Base-by-base conservation (phyloP, 2,888 invertebrate species). In the Notodonta dromedarius region DNA sequence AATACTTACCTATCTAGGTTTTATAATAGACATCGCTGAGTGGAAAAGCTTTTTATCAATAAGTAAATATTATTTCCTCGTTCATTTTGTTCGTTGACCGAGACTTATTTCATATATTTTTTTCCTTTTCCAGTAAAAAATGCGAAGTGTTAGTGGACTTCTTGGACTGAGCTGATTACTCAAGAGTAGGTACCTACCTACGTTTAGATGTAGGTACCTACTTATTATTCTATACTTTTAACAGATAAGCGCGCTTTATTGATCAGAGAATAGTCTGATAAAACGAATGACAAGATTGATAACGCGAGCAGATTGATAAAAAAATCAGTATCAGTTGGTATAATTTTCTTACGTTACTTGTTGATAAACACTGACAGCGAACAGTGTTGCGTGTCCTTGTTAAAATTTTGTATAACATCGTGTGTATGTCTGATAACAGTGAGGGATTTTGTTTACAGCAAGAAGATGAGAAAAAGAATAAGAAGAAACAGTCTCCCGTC, bases 381-480 rank as follows among this genome's bases (percentile, higher is more conserved):
- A 39, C 50, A 46, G 54, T 39, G 39, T 39, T 39, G 39, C n/a
- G 9, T 50, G 8, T 14, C 58, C 59, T 62, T 62, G 68, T 70
- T 60, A 60, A 63, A 57, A 68, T 68, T 64, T 65, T 66, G 60
- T 62, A 59, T 57, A 65, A 79, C 86, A 62, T 70, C 65, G 71
- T 71, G 76, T 80, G 82, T 81, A 89, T 91, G 90, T 86, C 90
- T 79, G 83, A 85, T 81, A 79, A 82, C 70, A 78, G 71, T 72
- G 74, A 66, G 68, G 78, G 77, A 82, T 75, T 80, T 75, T 79
- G 77, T 81, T 84, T 83, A 75, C 93, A 91, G 90, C 87, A 87
- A 72, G 93, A 93, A 56, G 93, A 93, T 87, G 92, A 93, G 78
- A 92, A 93, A 76, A 93, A 93, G 76, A 91, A 74, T 75, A 93